A percentile compares a stretch with the other conserved stretches of the same genome.
These are phyloP conservation scores for Ostrea edulis DNA, from an alignment of 1,140 invertebrate species.

Conservation along the genomic window DNA sequence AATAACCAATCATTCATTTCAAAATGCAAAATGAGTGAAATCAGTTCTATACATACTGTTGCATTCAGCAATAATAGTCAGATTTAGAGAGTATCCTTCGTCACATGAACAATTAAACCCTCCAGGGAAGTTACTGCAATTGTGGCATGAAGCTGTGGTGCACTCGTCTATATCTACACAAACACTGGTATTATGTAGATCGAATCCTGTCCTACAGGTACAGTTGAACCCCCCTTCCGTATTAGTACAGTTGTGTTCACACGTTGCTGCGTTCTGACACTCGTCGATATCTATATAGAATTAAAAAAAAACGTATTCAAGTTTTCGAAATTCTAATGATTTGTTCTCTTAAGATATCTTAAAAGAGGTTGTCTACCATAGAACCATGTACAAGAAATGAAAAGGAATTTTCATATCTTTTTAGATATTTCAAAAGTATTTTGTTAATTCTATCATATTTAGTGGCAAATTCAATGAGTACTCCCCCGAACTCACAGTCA, in stretches of 20 bases:
- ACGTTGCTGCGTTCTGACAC: conserved; percentile 56
- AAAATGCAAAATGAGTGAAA: not conserved
- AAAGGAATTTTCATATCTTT: too few species aligned
- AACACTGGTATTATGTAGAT: conserved; percentile 37
- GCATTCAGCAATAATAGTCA: not conserved
- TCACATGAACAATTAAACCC: conserved; percentile 46
- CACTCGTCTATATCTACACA: conserved; percentile 45
- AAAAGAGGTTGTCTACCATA: too few species aligned
- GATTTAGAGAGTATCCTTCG: not conserved
- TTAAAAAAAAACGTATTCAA: too few species aligned
- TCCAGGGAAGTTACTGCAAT: conserved; percentile 43
- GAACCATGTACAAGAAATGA: too few species aligned
- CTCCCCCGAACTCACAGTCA: too few species aligned
- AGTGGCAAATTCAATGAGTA: too few species aligned
- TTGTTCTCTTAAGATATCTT: too few species aligned
- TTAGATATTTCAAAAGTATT: too few species aligned
- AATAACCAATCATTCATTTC: too few species aligned
- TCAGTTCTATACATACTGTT: not conserved
- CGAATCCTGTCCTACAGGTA: conserved; percentile 65
- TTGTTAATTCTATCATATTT: too few species aligned
- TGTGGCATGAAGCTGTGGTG: not conserved
- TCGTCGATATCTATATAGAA: conserved; percentile 75
- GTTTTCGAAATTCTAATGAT: too few species aligned
- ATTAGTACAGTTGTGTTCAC: conserved; percentile 70
- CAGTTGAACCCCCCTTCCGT: conserved; percentile 66